Base-by-base conservation (phyloP, 2,113 vertebrate species). In the Labeo catla region DNA sequence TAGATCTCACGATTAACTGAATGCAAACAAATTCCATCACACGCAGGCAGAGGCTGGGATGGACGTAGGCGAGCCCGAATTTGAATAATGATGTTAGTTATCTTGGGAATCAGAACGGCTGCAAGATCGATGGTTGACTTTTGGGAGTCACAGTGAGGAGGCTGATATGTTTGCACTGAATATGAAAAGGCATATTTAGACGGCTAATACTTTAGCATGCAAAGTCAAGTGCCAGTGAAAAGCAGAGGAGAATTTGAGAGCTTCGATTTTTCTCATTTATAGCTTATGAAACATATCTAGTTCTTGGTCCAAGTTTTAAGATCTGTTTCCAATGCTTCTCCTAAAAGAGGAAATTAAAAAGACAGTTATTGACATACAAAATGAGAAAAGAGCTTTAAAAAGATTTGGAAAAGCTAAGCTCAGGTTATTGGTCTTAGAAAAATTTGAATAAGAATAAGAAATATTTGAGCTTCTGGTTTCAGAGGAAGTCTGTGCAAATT, bases 71-170 rank as follows among this genome's bases (percentile, higher is more conserved):
- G 0, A 82, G 61, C 86, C 87, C 86, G 6, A 86, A 91, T 93
- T 91, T 93, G 88, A 92, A 84, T 91, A 89, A 93, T 90, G 87
- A 79, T 54, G 88, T 91, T 89, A 73, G 90, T 84, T 92, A 90
- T 92, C 90, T 80, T 79, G 86, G 77, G 84, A 91, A 91, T 93
- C 90, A 88, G 88, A 91, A 88, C 54, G 19, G 84, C 84, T 89
- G 83, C 12, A 86, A 91, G 92, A 94, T 93, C 70, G 63, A 92
- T 91, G 90, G 91, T 68, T 39, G 6, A 72, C 34, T 76, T 34
- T 83, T 34, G 63, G 47, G 77, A 76, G 86, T 84, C 89, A 86
- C 88, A 78, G 73, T 52, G 73, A 63, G n/a, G 19, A 73, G 39
- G 39, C 43, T 72, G 59, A 78, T 87, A 79, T 87, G 86, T 92